These are phyloP conservation scores for cattle (Bos taurus) DNA, from an alignment of 2,113 vertebrate genomes.

Conservation along the genomic window DNA sequence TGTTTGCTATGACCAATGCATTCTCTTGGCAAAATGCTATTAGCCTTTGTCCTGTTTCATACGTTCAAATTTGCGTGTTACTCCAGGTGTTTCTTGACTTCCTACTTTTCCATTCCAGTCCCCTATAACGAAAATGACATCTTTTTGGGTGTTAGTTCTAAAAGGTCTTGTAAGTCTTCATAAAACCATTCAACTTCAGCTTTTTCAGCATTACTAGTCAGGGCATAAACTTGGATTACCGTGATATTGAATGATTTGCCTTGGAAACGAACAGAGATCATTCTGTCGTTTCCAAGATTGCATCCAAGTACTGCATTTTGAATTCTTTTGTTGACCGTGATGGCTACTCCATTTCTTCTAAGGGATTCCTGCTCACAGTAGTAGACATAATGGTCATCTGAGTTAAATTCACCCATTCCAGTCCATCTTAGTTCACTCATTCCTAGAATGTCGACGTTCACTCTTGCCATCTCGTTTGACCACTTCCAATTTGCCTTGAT, in stretches of 20 bases:
- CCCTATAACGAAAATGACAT: neutral
- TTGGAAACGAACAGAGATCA: neutral
- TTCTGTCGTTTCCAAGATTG: fast-evolving
- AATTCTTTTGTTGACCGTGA: neutral
- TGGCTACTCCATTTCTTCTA: neutral
- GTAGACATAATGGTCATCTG: neutral
- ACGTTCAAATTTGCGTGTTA: neutral
- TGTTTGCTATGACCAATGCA: neutral
- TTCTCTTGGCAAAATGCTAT: neutral
- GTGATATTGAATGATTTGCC: neutral
- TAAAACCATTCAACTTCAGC: neutral
- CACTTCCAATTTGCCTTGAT: neutral
- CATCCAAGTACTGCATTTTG: neutral
- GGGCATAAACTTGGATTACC: neutral
- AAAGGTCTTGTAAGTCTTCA: neutral
- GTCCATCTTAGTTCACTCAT: neutral
- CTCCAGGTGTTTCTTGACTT: neutral
- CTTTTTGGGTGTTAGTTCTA: neutral
- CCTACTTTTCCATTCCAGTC: neutral
- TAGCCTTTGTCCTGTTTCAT: neutral
- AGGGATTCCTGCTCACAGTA: neutral
- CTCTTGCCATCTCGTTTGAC: neutral
- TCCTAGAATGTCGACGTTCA: neutral
- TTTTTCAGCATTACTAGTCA: neutral
- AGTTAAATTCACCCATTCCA: neutral